Base-by-base conservation (phyloP, 2,113 vertebrate species). In the Ranitomeya imitator region DNA sequence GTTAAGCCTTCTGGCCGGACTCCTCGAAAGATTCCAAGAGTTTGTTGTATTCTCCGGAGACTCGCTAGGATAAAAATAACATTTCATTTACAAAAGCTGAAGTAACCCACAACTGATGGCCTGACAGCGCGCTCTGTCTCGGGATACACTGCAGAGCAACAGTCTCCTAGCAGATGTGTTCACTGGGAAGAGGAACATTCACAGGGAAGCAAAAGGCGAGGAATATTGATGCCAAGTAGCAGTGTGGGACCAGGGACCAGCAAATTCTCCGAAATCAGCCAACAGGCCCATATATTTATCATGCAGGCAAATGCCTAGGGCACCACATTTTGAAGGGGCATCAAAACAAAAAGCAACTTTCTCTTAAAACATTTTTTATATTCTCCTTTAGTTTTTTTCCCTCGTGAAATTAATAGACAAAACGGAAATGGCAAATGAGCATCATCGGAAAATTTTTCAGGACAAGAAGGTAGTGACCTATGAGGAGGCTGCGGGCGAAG, bases 131-230 rank as follows among this genome's bases (percentile, higher is more conserved):
- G 80, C 82, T 67, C 90, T 91, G 52, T 90, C 78, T 88, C 89
- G 77, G 84, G 89, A 90, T 92, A 91, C 93, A 93, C 93, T 90
- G 91, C 87, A 90, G 79, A 93, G 91, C 91, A 89, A 92, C 91
- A 13, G 91, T 92, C 89, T 90, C 91, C 86, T 87, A 65, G 91
- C 79, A 90, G 80, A 91, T 81, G 88, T 90, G 79, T 61, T 15
- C 7, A 1, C n/a, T 6, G 26, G 78, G 23, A 59, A 59, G 78
- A 79, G 2, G 18, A 57, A 57, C 19, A 6, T 7, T 23, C 19
- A 4, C 54, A 9, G 23, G 1, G 9, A 60, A 10, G 37, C 37
- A 45, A 77, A 54, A 77, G 37, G 16, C 37, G 15, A 51, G 73
- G 7, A 45, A 15, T 21, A 57, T 4, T 21, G 23, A 59, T 8